Percentiles rank a stretch among this genome's conserved stretches.
phyloP scores from a whole-genome alignment of 1,140 invertebrate species.

The Daktulosphaira vitifoliae region DNA sequence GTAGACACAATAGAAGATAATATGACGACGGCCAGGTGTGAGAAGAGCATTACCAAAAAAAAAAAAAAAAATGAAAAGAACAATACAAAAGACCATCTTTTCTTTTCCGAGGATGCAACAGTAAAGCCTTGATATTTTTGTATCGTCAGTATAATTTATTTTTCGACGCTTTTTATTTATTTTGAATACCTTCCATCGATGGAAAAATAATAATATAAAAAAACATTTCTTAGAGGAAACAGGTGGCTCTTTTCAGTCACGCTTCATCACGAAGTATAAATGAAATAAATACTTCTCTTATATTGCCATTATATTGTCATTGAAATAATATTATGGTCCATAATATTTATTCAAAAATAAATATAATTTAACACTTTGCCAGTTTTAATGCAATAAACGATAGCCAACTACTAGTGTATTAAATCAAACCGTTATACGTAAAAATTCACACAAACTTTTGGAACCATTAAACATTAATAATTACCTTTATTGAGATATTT shows the following conservation, averaged over 20 bases:
- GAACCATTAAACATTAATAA: no score
- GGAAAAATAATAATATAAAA: constrained; percentile 27
- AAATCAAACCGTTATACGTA: no score
- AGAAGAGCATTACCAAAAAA: constrained; percentile 26
- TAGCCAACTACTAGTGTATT: no score
- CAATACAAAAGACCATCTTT: constrained; percentile 21
- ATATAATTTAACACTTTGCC: no score
- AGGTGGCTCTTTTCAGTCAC: constrained; percentile 9
- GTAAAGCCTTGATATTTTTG: no score
- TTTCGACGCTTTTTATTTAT: constrained; percentile 5
- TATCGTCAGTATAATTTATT: no score
- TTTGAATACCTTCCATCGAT: constrained; percentile 13
- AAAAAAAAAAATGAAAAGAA: not conserved
- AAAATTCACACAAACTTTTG: no score
- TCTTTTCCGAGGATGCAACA: not conserved
- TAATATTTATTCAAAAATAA: constrained; percentile 23
- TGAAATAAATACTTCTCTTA: not conserved
- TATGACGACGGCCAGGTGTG: constrained; percentile 20
- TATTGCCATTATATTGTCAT: constrained; percentile 19
- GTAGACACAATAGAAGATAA: constrained; percentile 24
- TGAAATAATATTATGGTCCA: constrained; percentile 22
- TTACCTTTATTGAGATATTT: no score
- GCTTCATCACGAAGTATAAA: not conserved
- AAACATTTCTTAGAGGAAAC: no score
- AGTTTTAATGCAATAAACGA: no score